Conservation (phyloP, 2,888 invertebrate genomes). For the Exocentrus adspersus region DNA sequence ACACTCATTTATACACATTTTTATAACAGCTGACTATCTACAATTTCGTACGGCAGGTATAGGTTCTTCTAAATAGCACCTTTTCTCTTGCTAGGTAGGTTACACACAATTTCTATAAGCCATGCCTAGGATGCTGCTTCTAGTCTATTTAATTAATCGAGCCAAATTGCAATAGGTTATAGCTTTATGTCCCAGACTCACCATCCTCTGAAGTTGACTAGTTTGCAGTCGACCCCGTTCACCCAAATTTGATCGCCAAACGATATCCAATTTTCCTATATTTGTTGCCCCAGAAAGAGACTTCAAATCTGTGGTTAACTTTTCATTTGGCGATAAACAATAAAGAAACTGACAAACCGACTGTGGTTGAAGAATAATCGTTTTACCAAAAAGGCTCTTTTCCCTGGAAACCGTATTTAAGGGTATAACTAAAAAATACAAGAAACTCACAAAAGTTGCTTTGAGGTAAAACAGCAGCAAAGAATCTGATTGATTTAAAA, state of each 20-base stretch:
- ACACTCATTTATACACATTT: too few relatives aligned
- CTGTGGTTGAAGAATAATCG: constrained; percentile 85
- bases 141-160: too few relatives aligned
- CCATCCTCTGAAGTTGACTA: constrained; percentile 90
- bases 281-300: constrained; percentile 84
- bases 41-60: too few relatives aligned
- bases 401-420: constrained; percentile 75
- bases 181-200: too few relatives aligned
- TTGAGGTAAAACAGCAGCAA: neutral
- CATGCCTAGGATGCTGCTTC: too few relatives aligned
- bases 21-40: too few relatives aligned
- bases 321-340: constrained; percentile 84
- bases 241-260: constrained; percentile 97
- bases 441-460: neutral
- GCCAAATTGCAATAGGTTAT: too few relatives aligned
- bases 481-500: too few relatives aligned
- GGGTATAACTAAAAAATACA: constrained; percentile 69
- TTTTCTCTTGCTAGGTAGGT: too few relatives aligned
- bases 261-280: constrained; percentile 97
- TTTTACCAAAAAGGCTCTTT: constrained; percentile 80
- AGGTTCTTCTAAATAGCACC: too few relatives aligned
- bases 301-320: constrained; percentile 79
- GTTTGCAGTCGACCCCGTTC: constrained; percentile 97
- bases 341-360: constrained; percentile 96
- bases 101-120: too few relatives aligned